A percentile compares a stretch with the other conserved stretches of the same genome.
Evolutionary conservation across 1,140 invertebrate species (phyloP).

Genomic region (Pectinophora gossypiella): DNA sequence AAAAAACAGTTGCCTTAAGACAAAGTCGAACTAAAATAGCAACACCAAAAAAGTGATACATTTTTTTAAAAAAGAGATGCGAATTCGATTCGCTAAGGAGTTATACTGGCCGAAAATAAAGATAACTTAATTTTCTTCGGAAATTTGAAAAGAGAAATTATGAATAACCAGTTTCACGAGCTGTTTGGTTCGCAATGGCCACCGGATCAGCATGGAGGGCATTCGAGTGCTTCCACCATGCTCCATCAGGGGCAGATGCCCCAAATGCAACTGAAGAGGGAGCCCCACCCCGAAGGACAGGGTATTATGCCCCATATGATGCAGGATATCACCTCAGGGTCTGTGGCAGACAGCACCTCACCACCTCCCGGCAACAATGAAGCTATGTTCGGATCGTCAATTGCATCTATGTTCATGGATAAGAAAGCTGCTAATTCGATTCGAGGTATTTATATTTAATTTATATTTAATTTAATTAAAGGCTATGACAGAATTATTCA

Average conservation of each 20-base stretch:
- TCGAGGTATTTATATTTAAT: conserved; percentile 75
- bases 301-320: conserved; percentile 57
- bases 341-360: conserved; percentile 66
- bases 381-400: conserved; percentile 59
- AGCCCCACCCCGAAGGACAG: conserved; percentile 46
- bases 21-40: conserved; percentile 52
- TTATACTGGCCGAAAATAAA: conserved; percentile 15
- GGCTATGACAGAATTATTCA: no score
- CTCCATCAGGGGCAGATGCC: conserved; percentile 53
- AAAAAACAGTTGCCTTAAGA: conserved; percentile 64
- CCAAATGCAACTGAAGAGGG: conserved; percentile 60
- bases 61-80: conserved; percentile 45
- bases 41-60: conserved; percentile 45
- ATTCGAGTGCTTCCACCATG: conserved; percentile 65
- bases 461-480: no score
- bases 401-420: conserved; percentile 63
- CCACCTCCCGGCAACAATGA: conserved; percentile 63
- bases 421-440: conserved; percentile 79
- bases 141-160: conserved; percentile 22
- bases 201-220: conserved; percentile 66
- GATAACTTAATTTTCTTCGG: conserved; percentile 6
- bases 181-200: conserved; percentile 73
- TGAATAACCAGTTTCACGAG: conserved; percentile 70
- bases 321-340: conserved; percentile 59
- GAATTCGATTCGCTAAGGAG: conserved; percentile 53